Evolutionary conservation across 2,797 vertebrate genomes (phyloP).

Genomic region (Botia almorhae): DNA sequence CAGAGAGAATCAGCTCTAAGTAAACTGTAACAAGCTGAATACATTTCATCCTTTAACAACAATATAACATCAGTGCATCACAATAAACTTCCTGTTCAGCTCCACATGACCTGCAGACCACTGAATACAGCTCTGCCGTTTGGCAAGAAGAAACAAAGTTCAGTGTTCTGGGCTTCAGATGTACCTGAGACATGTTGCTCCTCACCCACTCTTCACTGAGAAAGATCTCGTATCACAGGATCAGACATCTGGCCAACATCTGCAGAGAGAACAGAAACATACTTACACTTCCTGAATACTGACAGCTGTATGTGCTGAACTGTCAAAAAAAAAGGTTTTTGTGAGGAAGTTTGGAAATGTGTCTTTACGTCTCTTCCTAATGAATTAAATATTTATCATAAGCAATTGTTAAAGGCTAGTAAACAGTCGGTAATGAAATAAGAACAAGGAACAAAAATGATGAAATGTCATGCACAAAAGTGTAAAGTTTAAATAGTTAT

Average conservation of each 20-base stretch:
- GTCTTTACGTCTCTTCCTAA: background rate
- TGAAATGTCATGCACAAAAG: no score
- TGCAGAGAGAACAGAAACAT: constrained; percentile 62
- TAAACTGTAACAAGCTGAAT: background rate
- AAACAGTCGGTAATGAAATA: no score
- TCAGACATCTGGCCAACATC: constrained; percentile 95
- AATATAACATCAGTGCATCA: no score
- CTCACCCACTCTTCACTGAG: constrained; percentile 96
- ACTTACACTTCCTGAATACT: background rate
- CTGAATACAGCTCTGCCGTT: background rate
- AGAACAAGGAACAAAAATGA: no score
- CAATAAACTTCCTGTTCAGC: background rate
- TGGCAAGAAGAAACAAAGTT: constrained; percentile 4
- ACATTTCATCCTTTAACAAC: background rate
- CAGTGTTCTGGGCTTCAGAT: constrained; percentile 51
- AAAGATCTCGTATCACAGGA: constrained; percentile 98
- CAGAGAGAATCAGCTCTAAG: background rate
- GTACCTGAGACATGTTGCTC: constrained; percentile 95
- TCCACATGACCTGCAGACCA: background rate
- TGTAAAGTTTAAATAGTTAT: background rate
- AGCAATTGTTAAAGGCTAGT: background rate
- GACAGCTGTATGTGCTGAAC: background rate
- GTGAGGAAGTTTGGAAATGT: background rate
- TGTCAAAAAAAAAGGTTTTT: background rate
- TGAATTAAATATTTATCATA: background rate